Evolutionary conservation across 2,113 vertebrate genomes (phyloP).

Genomic region (Phyllostomus hastatus): DNA sequence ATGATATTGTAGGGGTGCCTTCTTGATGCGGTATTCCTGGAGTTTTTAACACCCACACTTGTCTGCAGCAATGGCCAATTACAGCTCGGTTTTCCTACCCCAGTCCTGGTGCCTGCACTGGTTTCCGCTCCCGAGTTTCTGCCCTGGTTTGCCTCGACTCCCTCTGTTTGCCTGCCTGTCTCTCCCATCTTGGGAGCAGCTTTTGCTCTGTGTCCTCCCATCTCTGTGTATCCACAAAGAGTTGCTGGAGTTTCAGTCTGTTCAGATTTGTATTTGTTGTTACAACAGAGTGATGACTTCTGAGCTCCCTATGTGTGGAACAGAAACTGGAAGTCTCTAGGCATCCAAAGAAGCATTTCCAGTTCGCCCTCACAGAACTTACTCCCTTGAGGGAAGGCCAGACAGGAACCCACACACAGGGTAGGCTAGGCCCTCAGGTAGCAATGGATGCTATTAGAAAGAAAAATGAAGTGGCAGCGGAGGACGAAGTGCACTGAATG

Average conservation of each 20-base stretch:
- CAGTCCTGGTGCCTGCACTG: accelerated
- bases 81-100: neutral
- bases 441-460: neutral
- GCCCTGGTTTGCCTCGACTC: neutral
- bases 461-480: neutral
- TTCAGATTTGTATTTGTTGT: neutral
- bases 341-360: neutral
- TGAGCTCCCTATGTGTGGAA: neutral
- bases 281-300: neutral
- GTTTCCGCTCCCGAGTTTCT: neutral
- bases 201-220: neutral
- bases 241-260: neutral
- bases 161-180: too few species aligned
- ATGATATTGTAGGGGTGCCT: neutral
- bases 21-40: neutral
- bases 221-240: neutral
- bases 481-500: neutral
- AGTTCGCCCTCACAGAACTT: neutral
- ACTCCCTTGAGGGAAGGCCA: neutral
- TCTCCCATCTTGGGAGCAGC: neutral
- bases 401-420: neutral
- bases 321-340: neutral
- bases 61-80: neutral
- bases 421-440: neutral
- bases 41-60: neutral